Evolutionary conservation across 1,140 invertebrate species (phyloP).

Genomic region (Aphis craccivora): DNA sequence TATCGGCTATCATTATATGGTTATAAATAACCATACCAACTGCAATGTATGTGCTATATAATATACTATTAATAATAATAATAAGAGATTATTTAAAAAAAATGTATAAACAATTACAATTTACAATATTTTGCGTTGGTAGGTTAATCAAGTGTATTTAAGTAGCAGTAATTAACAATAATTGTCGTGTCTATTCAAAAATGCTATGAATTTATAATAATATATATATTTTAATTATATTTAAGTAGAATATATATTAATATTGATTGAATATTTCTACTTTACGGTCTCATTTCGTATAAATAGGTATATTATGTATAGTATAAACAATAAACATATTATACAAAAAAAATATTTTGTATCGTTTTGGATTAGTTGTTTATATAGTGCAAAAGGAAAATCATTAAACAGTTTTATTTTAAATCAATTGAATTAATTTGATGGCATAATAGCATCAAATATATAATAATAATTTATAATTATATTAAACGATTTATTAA

Average conservation of each 20-base stretch:
- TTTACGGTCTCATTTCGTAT: background rate
- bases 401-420: background rate
- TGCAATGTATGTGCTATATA: background rate
- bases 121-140: background rate
- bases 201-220: background rate
- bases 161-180: background rate
- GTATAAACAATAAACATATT: too few relatives aligned
- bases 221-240: too few relatives aligned
- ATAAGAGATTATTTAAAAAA: background rate
- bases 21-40: background rate
- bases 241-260: too few relatives aligned
- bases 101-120: background rate
- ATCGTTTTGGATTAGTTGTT: too few relatives aligned
- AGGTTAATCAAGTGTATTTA: background rate
- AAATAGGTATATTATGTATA: background rate
- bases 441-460: background rate
- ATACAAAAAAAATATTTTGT: too few relatives aligned
- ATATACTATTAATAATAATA: background rate
- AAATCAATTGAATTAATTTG: background rate
- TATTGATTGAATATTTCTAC: background rate
- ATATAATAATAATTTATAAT: too few relatives aligned
- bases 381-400: too few relatives aligned
- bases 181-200: background rate
- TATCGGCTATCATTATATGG: background rate
- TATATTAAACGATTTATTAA: too few relatives aligned